A percentile compares a stretch with the other conserved stretches of the same genome.
phyloP scores from a whole-genome alignment of 2,888 invertebrate species.

The Pseudoips prasinana region DNA sequence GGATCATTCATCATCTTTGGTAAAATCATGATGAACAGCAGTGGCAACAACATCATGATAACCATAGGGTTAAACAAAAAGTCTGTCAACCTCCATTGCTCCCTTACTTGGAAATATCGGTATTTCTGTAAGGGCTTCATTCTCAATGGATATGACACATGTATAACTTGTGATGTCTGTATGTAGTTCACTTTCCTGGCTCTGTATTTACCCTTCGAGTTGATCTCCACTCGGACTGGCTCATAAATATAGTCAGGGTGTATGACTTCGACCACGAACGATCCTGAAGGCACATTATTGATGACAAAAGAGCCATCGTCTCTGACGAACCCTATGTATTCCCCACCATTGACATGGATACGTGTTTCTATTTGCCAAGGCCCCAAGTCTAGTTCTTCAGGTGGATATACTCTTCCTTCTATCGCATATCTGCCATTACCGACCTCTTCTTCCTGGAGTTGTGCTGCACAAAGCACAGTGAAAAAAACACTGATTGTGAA shows the following conservation, averaged over 20 bases:
- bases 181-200: conserved; percentile 97
- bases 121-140: conserved; percentile 91
- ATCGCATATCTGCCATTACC: conserved; percentile 85
- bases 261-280: conserved; percentile 95
- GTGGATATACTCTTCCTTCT: conserved; percentile 90
- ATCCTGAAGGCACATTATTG: conserved; percentile 94
- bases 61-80: conserved; percentile 99
- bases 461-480: conserved; percentile 43
- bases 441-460: conserved; percentile 60
- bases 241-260: conserved; percentile 97
- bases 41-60: conserved; percentile 97
- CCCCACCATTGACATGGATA: conserved; percentile 93
- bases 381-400: conserved; percentile 81
- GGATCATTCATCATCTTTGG: conserved; percentile 99
- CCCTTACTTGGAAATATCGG: conserved; percentile 95
- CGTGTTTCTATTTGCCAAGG: conserved; percentile 91
- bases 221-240: conserved; percentile 97
- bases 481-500: conserved; percentile 23
- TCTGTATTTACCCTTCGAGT: conserved; percentile 97
- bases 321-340: conserved; percentile 92
- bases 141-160: conserved; percentile 95
- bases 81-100: conserved; percentile 98
- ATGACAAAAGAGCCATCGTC: conserved; percentile 96
- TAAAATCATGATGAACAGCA: conserved; percentile 94
- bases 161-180: conserved; percentile 94